Evolutionary conservation across 1,140 invertebrate genomes (phyloP), one percentile per base, ranked within the genome.

Genomic region (Helicoverpa armigera): DNA sequence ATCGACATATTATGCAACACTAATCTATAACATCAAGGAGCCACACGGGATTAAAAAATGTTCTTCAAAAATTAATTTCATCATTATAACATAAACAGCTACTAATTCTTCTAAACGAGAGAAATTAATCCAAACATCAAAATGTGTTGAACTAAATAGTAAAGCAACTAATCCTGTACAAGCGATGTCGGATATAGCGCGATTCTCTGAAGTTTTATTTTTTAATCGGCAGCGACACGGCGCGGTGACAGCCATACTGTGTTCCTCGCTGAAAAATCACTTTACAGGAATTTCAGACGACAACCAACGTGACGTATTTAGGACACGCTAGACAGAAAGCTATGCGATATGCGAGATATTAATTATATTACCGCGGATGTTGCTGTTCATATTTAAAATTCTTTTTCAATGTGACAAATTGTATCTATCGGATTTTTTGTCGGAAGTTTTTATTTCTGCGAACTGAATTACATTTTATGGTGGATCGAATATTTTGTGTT

Each of bases 231-330:
- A 54, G 35, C 50, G 75, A 67, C 75, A 77, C 29, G 75, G 11
- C 12, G 14, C 60, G 75, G 23, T 72, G 81, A 82, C 76, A 78
- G 75, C 50, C 50, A 77, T 48, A 61, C 10, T 77, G 29, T 77
- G 75, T 77, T 77, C 48, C 48, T 9, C 18, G 23, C 75, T 86
- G 86, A 87, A 84, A 87, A 85, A 84, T 86, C 78, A 75, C 56
- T 82, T 87, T 84, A 86, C 83, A 82, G 60, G 86, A 87, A 87
- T 87, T 83, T 84, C 35, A 65, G 65, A 54, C 18, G 79, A 82
- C 82, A 82, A 82, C 81, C 82, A 80, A 82, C 75, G 63, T 48
- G 67, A 54, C 75, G 29, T 53, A 35, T 65, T 29, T 65, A 29
- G 75, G 75, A 29, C 61, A 16, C 5, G n/a, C 50, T 18, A 5